Evolutionary conservation across 2,888 invertebrate species (phyloP), one percentile per base, ranked within the genome.

Genomic region (Agrotis exclamationis): DNA sequence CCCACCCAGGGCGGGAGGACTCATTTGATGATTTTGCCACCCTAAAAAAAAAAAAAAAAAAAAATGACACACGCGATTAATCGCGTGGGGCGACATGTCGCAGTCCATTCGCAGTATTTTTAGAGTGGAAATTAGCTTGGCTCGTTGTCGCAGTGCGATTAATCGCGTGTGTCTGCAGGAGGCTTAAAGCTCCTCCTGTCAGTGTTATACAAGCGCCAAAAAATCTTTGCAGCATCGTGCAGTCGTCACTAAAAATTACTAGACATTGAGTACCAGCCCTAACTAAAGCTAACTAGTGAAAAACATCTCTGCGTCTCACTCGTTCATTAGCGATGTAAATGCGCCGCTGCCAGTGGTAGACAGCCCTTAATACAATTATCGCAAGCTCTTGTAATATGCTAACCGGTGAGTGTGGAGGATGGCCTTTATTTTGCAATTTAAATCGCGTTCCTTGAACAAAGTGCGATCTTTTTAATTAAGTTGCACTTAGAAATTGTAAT

Each of bases 241-340:
- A 48, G 4, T 7, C 0, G 11, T 39, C 3, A n/a, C 11, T 18
- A 45, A 79, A 63, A 57, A 50, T 1, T n/a, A 45, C 9, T 9
- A 53, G 2, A 13, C 63, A 53, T n/a, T 85, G 79, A 82, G 67
- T 20, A 78, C 83, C 50, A n/a, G n/a, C 44, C 80, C 74, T 78
- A 78, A 83, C 56, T 65, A 57, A 73, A 76, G 78, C 63, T 65
- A 84, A 83, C 81, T 85, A 80, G 82, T 81, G 89, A 91, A 91
- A 92, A 92, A 91, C 92, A 90, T 88, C 86, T 85, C 80, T 79
- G 79, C 73, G 82, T 80, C 82, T 77, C 74, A 64, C 62, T 80
- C 85, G 87, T 91, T 93, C 91, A 93, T 93, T 92, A 93, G 89
- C 76, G 85, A 93, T 93, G 93, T 90, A 93, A 93, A 93, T 93